phyloP scores from a whole-genome alignment of 2,797 vertebrate species.

The Coilia nasus region DNA sequence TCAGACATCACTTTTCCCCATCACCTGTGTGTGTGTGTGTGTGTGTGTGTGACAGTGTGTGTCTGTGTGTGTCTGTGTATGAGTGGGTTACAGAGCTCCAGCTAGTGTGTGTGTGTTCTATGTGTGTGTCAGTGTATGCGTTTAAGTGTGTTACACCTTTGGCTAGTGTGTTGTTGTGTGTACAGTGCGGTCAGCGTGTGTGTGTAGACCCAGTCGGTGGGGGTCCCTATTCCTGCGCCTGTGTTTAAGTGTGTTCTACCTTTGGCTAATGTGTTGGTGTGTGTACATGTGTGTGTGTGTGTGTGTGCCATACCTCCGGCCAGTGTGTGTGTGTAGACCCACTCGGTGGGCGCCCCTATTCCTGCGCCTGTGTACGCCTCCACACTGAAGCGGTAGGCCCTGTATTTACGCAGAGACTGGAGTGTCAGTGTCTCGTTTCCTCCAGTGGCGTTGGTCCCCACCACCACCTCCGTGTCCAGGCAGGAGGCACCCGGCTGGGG shows the following conservation, averaged over 20 bases:
- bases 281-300: slow-evolving; percentile 20
- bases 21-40: background rate
- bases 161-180: background rate
- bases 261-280: background rate
- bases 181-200: slow-evolving; percentile 79
- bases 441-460: slow-evolving; percentile 71
- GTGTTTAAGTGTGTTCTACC: slow-evolving; percentile 63
- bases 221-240: slow-evolving; percentile 83
- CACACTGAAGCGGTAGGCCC: slow-evolving; percentile 88
- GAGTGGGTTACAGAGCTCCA: slow-evolving; percentile 79
- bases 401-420: slow-evolving; percentile 84
- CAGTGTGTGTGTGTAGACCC: slow-evolving; percentile 84
- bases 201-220: slow-evolving; percentile 82
- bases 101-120: background rate
- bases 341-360: slow-evolving; percentile 81
- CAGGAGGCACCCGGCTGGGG: slow-evolving; percentile 73
- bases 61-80: slow-evolving; percentile 11
- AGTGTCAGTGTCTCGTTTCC: slow-evolving; percentile 73
- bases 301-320: slow-evolving; percentile 84
- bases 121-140: background rate
- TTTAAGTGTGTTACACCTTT: background rate
- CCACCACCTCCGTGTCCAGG: slow-evolving; percentile 73
- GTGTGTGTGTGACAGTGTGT: background rate
- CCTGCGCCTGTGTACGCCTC: slow-evolving; percentile 89
- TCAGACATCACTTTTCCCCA: too few relatives aligned